These are phyloP conservation scores for Chascanopsetta lugubris DNA, from an alignment of 2,113 vertebrate species.

Conservation along the genomic window DNA sequence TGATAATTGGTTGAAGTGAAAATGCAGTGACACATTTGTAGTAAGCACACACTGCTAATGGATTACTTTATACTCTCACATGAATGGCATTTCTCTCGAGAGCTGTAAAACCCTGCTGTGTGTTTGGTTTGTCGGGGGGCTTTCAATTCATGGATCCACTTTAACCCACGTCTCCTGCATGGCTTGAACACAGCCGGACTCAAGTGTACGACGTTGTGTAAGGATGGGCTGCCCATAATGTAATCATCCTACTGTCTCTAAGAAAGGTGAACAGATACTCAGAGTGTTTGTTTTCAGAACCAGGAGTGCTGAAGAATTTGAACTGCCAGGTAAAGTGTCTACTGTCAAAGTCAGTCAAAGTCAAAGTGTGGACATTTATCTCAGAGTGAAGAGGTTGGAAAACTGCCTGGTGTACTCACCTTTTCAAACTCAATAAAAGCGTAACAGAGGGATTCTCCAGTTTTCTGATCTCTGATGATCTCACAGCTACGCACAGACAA, in stretches of 20 bases:
- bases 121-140: too few species aligned
- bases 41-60: not conserved
- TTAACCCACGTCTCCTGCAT: too few species aligned
- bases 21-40: too few species aligned
- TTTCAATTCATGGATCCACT: not conserved
- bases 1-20: too few species aligned
- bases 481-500: constrained; percentile 88
- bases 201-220: too few species aligned
- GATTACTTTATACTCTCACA: too few species aligned
- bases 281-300: too few species aligned
- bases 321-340: not conserved
- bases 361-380: not conserved
- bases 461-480: constrained; percentile 97
- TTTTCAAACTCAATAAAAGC: constrained; percentile 99
- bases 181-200: not conserved
- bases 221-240: not conserved
- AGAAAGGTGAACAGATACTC: too few species aligned
- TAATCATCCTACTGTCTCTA: too few species aligned
- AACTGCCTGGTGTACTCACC: constrained; percentile 78
- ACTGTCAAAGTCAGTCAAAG: too few species aligned
- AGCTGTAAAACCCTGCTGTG: too few species aligned
- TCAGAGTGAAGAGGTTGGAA: not conserved
- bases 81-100: too few species aligned
- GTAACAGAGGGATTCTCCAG: constrained; percentile 95
- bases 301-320: not conserved